Percentiles rank a stretch among this genome's conserved stretches.
These are phyloP conservation scores for Pangasius mekongensis DNA, from an alignment of 2,797 vertebrate genomes.

Conservation along the genomic window DNA sequence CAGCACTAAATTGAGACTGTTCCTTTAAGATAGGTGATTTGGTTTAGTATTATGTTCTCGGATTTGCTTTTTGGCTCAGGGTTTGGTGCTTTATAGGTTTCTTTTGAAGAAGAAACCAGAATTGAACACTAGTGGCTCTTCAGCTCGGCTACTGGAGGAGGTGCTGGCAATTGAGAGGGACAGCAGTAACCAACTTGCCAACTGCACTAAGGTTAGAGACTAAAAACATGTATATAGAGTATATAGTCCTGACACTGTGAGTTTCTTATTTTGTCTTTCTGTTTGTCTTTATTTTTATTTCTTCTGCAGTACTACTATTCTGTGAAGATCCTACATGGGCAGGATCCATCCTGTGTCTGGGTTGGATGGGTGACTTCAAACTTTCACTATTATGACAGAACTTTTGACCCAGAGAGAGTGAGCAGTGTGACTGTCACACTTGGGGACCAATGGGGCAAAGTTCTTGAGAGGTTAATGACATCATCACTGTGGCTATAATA, in stretches of 20 bases:
- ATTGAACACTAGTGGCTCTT: slow-evolving; percentile 83
- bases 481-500: neutral
- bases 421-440: slow-evolving; percentile 90
- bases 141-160: slow-evolving; percentile 90
- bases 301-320: slow-evolving; percentile 89
- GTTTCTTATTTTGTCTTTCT: neutral
- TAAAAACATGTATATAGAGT: neutral
- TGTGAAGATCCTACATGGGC: slow-evolving; percentile 89
- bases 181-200: slow-evolving; percentile 83
- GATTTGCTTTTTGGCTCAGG: neutral
- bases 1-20: neutral
- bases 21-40: neutral
- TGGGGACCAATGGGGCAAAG: slow-evolving; percentile 93
- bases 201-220: slow-evolving; percentile 83
- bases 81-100: slow-evolving; percentile 77
- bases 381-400: slow-evolving; percentile 83
- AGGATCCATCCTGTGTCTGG: slow-evolving; percentile 93
- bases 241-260: neutral
- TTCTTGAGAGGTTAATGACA: slow-evolving; percentile 87
- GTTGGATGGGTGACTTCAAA: slow-evolving; percentile 95
- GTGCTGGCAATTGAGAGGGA: slow-evolving; percentile 88
- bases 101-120: slow-evolving; percentile 90
- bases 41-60: neutral
- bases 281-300: neutral
- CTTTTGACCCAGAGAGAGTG: slow-evolving; percentile 84